Evolutionary conservation across 1,140 invertebrate species (phyloP).

Genomic region (Drosophila guanche): DNA sequence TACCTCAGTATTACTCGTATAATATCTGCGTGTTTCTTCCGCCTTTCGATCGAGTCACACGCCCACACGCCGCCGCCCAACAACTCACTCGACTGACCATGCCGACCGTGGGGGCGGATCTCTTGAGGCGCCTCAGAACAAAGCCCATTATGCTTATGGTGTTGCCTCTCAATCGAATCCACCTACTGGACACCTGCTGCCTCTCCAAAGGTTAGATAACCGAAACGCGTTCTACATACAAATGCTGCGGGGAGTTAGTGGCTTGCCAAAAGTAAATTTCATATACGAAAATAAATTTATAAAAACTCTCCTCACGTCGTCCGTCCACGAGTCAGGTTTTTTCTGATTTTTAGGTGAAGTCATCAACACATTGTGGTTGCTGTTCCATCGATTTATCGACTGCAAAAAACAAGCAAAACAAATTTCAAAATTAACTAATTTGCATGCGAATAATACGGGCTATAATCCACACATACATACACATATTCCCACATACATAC

Average conservation of each 20-base stretch:
- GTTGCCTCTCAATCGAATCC: slow-evolving; percentile 33
- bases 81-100: slow-evolving; percentile 30
- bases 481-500: slow-evolving; percentile 2
- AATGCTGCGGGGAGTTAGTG: neutral
- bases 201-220: slow-evolving; percentile 43
- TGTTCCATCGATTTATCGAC: slow-evolving; percentile 55
- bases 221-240: slow-evolving; percentile 28
- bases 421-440: slow-evolving; percentile 76
- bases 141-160: slow-evolving; percentile 20
- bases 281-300: slow-evolving; percentile 10
- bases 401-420: slow-evolving; percentile 52
- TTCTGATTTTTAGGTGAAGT: slow-evolving; percentile 63
- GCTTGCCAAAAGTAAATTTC: slow-evolving; percentile 10
- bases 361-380: slow-evolving; percentile 58
- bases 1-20: neutral
- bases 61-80: slow-evolving; percentile 22
- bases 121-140: slow-evolving; percentile 33
- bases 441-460: slow-evolving; percentile 60
- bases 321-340: slow-evolving; percentile 27
- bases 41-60: slow-evolving; percentile 40
- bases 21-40: slow-evolving; percentile 29
- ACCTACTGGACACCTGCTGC: slow-evolving; percentile 39
- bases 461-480: slow-evolving; percentile 16
- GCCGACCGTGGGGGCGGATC: slow-evolving; percentile 22
- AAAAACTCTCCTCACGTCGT: slow-evolving; percentile 53